phyloP scores from a whole-genome alignment of 2,888 invertebrate species.

The Erebia ligea region DNA sequence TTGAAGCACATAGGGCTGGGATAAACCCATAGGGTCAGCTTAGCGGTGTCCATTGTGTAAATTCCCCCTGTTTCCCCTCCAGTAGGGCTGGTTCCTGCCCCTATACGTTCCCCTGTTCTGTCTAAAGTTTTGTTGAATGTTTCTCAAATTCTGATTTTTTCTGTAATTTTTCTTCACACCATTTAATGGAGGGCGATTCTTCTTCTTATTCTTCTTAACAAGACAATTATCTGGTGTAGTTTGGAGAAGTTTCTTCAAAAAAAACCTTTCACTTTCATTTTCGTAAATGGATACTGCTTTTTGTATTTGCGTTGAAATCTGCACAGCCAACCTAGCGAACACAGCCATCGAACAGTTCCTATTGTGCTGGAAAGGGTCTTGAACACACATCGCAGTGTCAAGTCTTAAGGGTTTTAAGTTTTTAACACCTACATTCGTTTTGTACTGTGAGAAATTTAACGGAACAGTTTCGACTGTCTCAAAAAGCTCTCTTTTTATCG shows the following conservation, averaged over 20 bases:
- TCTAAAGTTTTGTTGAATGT: background rate
- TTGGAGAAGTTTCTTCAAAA: conserved; percentile 22
- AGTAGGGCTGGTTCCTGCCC: background rate
- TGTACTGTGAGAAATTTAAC: conserved; percentile 43
- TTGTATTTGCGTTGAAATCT: conserved; percentile 34
- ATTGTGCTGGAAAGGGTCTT: conserved; percentile 50
- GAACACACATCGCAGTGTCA: conserved; percentile 45
- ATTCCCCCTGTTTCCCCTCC: no score
- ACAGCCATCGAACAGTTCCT: conserved; percentile 47
- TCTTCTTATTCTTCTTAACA: background rate
- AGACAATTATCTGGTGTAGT: background rate
- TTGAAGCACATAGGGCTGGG: no score
- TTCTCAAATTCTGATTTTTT: background rate
- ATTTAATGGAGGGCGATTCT: background rate
- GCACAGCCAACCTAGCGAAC: conserved; percentile 38
- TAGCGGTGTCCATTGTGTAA: no score
- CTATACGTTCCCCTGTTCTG: background rate
- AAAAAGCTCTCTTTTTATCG: conserved; percentile 42
- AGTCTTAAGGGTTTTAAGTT: conserved; percentile 36
- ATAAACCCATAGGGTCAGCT: no score
- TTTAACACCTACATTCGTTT: conserved; percentile 35
- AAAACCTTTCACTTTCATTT: conserved; percentile 22
- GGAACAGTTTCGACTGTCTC: conserved; percentile 36
- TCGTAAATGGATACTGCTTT: conserved; percentile 38
- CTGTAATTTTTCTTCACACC: conserved; percentile 24